Conservation (phyloP, 2,888 invertebrate genomes). For the Priocnemis perturbator region DNA sequence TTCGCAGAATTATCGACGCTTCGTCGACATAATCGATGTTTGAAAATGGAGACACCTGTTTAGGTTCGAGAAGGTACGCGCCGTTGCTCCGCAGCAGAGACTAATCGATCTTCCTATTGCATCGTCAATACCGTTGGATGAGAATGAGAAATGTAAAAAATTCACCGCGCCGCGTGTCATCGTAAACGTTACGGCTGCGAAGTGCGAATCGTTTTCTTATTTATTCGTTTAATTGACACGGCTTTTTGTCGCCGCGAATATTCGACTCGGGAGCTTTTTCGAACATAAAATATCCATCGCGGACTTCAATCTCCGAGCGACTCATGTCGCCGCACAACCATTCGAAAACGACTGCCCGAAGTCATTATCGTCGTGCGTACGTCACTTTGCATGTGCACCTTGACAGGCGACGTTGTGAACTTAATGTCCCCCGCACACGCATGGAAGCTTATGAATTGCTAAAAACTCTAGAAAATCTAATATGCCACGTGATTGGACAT, state of each 20-base stretch:
- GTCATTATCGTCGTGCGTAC: constrained; percentile 4
- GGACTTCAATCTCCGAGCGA: background rate
- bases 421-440: too few relatives aligned
- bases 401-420: background rate
- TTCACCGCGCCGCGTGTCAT: background rate
- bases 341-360: background rate
- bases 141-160: background rate
- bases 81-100: background rate
- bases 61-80: constrained; percentile 24
- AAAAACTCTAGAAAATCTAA: too few relatives aligned
- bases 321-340: background rate
- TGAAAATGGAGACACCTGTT: constrained; percentile 56
- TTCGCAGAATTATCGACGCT: constrained; percentile 67
- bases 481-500: too few relatives aligned
- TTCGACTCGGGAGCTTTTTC: too few relatives aligned
- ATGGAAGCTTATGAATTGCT: too few relatives aligned
- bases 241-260: too few relatives aligned
- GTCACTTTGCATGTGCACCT: background rate
- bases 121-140: background rate
- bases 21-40: constrained; percentile 64
- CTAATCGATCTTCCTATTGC: background rate
- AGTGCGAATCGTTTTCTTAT: too few relatives aligned
- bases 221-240: too few relatives aligned
- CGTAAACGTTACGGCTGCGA: too few relatives aligned
- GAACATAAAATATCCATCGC: too few relatives aligned